phyloP scores from a whole-genome alignment of 1,140 invertebrate species.

The Listronotus bonariensis region DNA sequence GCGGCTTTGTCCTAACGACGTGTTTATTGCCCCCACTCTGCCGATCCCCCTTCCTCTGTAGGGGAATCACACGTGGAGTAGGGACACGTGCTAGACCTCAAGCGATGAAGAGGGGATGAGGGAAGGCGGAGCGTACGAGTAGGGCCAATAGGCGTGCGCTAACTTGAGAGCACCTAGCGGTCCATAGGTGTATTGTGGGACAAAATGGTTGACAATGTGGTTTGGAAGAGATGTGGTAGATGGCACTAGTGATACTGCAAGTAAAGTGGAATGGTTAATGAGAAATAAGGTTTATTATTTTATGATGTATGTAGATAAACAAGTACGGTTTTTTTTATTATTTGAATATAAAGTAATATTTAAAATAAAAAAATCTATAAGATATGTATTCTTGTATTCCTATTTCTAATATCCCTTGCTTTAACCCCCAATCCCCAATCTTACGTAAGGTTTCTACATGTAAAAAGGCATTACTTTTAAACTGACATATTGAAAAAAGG shows the following conservation, averaged over 20 bases:
- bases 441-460: too few species aligned
- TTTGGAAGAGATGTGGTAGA: conserved; percentile 28
- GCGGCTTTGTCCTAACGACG: conserved; percentile 55
- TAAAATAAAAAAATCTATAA: too few species aligned
- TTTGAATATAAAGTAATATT: too few species aligned
- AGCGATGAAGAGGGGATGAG: conserved; percentile 32
- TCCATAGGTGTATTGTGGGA: conserved; percentile 42
- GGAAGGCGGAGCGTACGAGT: conserved; percentile 36
- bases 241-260: conserved; percentile 35
- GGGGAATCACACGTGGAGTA: conserved; percentile 34
- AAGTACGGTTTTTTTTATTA: too few species aligned
- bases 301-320: too few species aligned
- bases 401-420: too few species aligned
- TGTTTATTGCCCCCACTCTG: conserved; percentile 52
- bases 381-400: too few species aligned
- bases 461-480: too few species aligned
- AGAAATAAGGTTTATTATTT: not conserved
- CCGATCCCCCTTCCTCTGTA: conserved; percentile 29
- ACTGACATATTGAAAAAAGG: too few species aligned
- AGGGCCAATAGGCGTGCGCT: conserved; percentile 47
- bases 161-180: conserved; percentile 47
- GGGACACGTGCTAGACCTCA: conserved; percentile 20
- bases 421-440: too few species aligned
- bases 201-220: conserved; percentile 52
- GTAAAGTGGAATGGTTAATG: not conserved